A percentile compares a stretch with the other conserved stretches of the same genome.
Evolutionary conservation across 2,113 vertebrate species (phyloP).

Genomic region (human): DNA sequence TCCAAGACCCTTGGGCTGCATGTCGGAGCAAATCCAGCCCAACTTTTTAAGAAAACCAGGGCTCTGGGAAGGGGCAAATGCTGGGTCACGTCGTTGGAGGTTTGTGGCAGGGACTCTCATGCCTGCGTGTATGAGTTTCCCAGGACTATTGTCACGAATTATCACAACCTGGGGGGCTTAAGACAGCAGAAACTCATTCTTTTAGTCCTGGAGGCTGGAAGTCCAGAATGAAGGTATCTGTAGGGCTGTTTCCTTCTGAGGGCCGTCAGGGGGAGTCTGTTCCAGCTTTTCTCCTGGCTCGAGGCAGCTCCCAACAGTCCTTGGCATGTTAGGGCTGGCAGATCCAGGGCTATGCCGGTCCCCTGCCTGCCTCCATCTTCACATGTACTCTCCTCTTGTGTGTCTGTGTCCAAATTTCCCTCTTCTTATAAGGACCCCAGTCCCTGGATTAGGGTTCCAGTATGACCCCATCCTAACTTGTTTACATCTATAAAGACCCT

Average conservation of each 20-base stretch:
- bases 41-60: neutral
- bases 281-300: neutral
- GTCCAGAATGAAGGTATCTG: neutral
- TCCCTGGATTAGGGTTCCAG: neutral
- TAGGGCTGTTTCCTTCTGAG: neutral
- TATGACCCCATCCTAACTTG: neutral
- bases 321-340: neutral
- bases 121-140: neutral
- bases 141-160: neutral
- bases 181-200: neutral
- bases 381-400: accelerated
- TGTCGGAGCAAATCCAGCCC: neutral
- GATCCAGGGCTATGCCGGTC: accelerated
- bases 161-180: neutral
- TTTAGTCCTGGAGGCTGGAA: neutral
- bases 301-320: neutral
- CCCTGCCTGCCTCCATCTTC: neutral
- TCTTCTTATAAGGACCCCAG: neutral
- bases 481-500: neutral
- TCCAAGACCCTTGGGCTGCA: neutral
- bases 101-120: neutral
- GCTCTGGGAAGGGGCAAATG: neutral
- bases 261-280: neutral
- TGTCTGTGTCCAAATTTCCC: neutral
- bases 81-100: neutral